phyloP scores from a whole-genome alignment of 2,888 invertebrate species.

The Seira ritae region DNA sequence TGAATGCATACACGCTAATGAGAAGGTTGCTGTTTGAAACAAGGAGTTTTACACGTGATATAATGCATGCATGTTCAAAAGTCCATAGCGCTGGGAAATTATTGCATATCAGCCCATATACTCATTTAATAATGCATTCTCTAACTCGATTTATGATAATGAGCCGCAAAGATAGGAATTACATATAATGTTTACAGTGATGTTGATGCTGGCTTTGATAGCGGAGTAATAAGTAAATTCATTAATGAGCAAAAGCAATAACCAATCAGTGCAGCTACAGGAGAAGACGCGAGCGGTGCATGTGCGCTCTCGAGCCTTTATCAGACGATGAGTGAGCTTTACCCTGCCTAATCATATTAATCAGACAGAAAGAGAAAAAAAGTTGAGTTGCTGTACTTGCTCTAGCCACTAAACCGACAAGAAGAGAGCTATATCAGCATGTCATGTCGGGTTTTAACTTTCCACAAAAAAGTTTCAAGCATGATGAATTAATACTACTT shows the following conservation, averaged over 20 bases:
- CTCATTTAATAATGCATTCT: not conserved
- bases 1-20: slow-evolving; percentile 17
- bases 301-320: slow-evolving; percentile 33
- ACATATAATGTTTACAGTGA: not conserved
- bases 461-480: not conserved
- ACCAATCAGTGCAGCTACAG: slow-evolving; percentile 37
- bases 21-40: slow-evolving; percentile 22
- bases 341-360: not conserved
- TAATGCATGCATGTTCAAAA: slow-evolving; percentile 45
- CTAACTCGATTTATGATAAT: not conserved
- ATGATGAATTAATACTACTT: not conserved
- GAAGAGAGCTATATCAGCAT: not conserved
- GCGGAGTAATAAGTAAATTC: not conserved
- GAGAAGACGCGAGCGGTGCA: slow-evolving; percentile 17
- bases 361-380: not conserved
- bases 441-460: not conserved
- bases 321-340: slow-evolving; percentile 19
- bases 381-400: not conserved
- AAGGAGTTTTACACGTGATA: slow-evolving; percentile 45
- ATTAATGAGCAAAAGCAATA: not conserved
- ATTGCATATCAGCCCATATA: not conserved
- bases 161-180: not conserved
- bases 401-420: not conserved
- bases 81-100: slow-evolving; percentile 26
- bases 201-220: not conserved